Evolutionary conservation across 2,113 vertebrate species (phyloP).

Genomic region (Tor tambroides): DNA sequence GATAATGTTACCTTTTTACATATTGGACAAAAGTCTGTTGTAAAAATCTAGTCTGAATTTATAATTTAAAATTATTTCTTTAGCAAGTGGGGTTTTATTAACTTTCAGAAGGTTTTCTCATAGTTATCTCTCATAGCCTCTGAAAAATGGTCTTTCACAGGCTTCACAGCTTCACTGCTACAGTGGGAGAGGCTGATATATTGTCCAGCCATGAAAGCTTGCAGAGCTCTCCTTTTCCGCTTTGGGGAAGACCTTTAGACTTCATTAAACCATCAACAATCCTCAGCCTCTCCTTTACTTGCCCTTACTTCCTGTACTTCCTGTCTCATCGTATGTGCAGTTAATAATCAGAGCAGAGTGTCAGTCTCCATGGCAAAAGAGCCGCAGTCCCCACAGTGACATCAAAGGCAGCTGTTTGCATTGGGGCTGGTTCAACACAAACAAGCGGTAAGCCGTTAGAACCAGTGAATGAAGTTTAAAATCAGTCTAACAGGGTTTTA

Average conservation of each 20-base stretch:
- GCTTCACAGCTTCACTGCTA: not conserved
- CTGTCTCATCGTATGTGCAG: slow-evolving; percentile 28
- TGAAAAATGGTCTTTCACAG: not conserved
- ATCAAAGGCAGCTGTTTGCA: slow-evolving; percentile 38
- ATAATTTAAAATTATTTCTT: too few species aligned
- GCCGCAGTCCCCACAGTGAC: slow-evolving; percentile 28
- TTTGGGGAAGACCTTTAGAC: slow-evolving; percentile 33
- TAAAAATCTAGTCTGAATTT: too few species aligned
- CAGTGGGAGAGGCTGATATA: slow-evolving; percentile 42
- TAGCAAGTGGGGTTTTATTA: not conserved
- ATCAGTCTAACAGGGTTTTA: not conserved
- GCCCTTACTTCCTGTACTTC: slow-evolving; percentile 14
- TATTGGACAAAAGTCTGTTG: too few species aligned
- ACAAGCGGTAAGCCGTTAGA: slow-evolving; percentile 23
- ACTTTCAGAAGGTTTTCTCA: not conserved
- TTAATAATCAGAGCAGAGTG: slow-evolving; percentile 37
- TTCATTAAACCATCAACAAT: slow-evolving; percentile 32
- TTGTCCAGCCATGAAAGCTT: slow-evolving; percentile 41
- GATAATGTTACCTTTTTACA: too few species aligned
- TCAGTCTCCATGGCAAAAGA: slow-evolving; percentile 32
- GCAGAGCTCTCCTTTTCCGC: slow-evolving; percentile 32
- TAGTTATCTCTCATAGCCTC: not conserved
- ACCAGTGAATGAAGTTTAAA: slow-evolving; percentile 33
- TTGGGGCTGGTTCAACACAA: slow-evolving; percentile 59
- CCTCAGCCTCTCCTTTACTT: slow-evolving; percentile 39